Conservation (phyloP, 1,140 invertebrate genomes). For the Dinoponera quadriceps region DNA sequence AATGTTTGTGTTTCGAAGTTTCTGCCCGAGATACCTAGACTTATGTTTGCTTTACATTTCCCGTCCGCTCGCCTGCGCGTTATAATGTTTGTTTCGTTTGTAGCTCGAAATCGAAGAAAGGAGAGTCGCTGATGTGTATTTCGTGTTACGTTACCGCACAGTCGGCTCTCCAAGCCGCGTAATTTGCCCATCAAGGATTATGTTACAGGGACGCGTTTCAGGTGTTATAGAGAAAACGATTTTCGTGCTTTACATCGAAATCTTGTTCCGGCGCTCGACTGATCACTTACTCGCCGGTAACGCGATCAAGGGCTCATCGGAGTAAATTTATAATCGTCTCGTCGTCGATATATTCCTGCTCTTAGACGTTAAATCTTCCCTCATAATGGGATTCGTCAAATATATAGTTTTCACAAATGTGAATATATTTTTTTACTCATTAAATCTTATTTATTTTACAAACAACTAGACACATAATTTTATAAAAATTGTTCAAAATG, state of each 20-base stretch:
- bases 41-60: constrained; percentile 21
- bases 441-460: too few relatives aligned
- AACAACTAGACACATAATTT: too few relatives aligned
- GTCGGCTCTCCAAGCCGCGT: not conserved
- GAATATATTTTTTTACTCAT: too few relatives aligned
- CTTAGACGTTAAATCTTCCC: not conserved
- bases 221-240: not conserved
- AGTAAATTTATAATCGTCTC: constrained; percentile 41
- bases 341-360: not conserved
- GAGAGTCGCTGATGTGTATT: not conserved
- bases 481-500: too few relatives aligned
- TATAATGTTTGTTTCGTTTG: constrained; percentile 26
- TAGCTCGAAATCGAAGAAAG: not conserved
- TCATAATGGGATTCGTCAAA: not conserved
- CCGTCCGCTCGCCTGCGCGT: constrained; percentile 2
- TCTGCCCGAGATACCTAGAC: constrained; percentile 8
- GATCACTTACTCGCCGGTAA: not conserved
- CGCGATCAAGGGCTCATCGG: constrained; percentile 30
- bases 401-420: not conserved
- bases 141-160: not conserved
- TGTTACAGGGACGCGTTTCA: not conserved
- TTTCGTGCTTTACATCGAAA: constrained; percentile 17
- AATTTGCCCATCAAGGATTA: not conserved
- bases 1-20: constrained; percentile 24
- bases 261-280: not conserved